These are phyloP conservation scores for Papilio dardanus DNA, from an alignment of 1,140 invertebrate genomes.

Conservation along the genomic window DNA sequence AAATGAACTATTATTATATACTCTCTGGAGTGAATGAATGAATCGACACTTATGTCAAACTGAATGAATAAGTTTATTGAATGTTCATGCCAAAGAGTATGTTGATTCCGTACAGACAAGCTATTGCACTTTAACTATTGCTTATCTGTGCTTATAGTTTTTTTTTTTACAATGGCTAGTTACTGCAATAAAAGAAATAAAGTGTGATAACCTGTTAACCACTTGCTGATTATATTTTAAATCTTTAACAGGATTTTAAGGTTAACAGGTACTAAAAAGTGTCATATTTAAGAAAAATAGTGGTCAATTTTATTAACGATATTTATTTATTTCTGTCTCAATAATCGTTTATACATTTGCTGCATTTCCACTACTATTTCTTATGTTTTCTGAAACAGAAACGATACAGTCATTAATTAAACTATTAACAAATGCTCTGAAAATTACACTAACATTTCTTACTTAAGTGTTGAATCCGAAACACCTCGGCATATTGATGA, in stretches of 20 bases:
- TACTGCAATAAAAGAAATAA: not conserved
- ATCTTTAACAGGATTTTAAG: too few species aligned
- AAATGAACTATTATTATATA: too few species aligned
- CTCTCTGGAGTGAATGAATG: too few species aligned
- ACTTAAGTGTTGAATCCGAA: conserved; percentile 93
- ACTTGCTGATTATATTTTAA: too few species aligned
- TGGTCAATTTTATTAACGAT: not conserved
- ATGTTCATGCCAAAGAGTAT: not conserved
- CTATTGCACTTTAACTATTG: not conserved
- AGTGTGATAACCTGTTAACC: not conserved
- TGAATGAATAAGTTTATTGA: not conserved
- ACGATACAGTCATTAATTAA: not conserved
- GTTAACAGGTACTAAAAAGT: too few species aligned
- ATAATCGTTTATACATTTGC: not conserved
- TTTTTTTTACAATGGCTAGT: not conserved
- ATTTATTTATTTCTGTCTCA: conserved; percentile 7
- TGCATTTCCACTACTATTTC: conserved; percentile 7
- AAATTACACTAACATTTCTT: conserved; percentile 36
- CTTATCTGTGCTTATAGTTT: not conserved
- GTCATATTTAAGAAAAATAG: not conserved
- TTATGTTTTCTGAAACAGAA: conserved; percentile 23
- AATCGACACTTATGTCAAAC: not conserved
- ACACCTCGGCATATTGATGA: conserved; percentile 94
- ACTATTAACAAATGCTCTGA: conserved; percentile 24
- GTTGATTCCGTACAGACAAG: not conserved